Base-by-base conservation (phyloP, 1,140 invertebrate species). In the Sycophila sp. region DNA sequence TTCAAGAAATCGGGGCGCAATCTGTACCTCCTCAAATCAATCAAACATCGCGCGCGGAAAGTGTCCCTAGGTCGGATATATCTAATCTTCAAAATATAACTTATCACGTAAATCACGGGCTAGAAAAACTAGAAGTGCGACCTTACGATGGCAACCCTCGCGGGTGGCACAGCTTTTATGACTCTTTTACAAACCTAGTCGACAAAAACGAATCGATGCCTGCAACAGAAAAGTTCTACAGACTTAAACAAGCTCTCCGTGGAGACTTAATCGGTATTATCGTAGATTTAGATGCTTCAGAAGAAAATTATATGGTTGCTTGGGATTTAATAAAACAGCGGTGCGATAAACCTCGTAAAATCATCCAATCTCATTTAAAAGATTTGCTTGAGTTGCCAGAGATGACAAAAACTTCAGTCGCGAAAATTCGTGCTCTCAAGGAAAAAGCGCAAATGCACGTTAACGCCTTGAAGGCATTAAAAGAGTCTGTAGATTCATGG, bases 391-490 rank as follows among this genome's bases (percentile, higher is more conserved):
- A 71, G 40, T 45, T 73, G 22, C 69, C 53, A 55, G 42, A 53
- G 4, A 28, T 76, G 4, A 17, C 26, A 3, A 65, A 66, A 45
- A 55, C 64, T 45, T 56, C 55, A 28, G 22, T 58, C 0, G 13
- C 19, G 15, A 60, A 38, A 22, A n/a, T 78, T 34, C 63, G 71
- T 17, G 6, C 34, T 11, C 53, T 75, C n/a, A 42, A 72, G 8
- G 73, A 78, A 40, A 55, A 47, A 3, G 17, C 66, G 5, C 60
- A 47, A 40, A 73, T 72, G 34, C 53, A 72, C 58, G n/a, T 75
- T 0, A 30, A 69, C 30, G 34, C 66, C 3, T 51, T 77, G 15
- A 64, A 76, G 55, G 68, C 69, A 1, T 53, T 75, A 11, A 60
- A 69, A 36, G 15, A 68, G 34, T 56, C 73, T 2, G 42, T 70